Conservation (phyloP, 2,797 vertebrate species). For the Sebastes oblongus region DNA sequence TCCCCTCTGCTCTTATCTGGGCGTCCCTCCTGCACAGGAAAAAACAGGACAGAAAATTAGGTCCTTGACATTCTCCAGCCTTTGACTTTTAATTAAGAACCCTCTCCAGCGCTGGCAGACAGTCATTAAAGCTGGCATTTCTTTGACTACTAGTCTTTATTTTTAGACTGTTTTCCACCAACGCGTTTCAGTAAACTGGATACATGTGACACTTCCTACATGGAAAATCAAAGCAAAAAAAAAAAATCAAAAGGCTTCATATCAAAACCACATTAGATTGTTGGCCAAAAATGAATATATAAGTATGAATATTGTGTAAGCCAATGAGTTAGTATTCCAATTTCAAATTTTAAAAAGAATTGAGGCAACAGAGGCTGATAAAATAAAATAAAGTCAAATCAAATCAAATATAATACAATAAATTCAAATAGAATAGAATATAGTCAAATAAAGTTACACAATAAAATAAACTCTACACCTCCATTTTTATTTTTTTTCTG, state of each 20-base stretch:
- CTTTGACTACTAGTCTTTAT: constrained; percentile 26
- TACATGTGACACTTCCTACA: not conserved
- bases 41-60: constrained; percentile 71
- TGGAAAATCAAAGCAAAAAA: no score
- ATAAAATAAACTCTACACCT: not conserved
- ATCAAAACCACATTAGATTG: no score
- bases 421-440: no score
- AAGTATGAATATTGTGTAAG: no score
- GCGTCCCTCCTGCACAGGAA: constrained; percentile 65
- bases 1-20: constrained; percentile 81
- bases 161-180: constrained; percentile 47
- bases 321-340: no score
- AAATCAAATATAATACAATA: no score
- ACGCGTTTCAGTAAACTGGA: not conserved
- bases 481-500: no score
- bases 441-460: no score
- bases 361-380: no score
- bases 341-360: not conserved
- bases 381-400: no score
- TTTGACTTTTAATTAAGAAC: constrained; percentile 54
- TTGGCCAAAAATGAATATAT: no score
- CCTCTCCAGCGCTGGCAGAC: constrained; percentile 8
- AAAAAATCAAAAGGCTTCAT: no score
- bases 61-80: constrained; percentile 51
- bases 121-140: constrained; percentile 50